These are phyloP conservation scores for Scolopax mira DNA, from an alignment of 2,113 vertebrate genomes.

Conservation along the genomic window DNA sequence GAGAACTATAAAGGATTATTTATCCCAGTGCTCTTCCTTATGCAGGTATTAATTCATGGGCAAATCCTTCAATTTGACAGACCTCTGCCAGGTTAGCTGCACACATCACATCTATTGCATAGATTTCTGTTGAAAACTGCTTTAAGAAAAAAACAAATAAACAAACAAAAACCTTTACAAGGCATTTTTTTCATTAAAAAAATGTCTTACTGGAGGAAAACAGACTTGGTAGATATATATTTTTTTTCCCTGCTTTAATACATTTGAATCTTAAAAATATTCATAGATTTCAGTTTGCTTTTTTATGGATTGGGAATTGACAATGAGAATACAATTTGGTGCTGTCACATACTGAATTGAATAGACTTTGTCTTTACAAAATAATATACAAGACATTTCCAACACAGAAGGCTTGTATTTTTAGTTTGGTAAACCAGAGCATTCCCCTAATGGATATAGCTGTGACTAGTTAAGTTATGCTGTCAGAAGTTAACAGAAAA, in stretches of 20 bases:
- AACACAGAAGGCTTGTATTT: neutral
- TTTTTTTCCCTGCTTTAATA: neutral
- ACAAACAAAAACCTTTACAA: neutral
- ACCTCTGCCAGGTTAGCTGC: neutral
- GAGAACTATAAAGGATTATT: neutral
- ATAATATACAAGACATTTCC: neutral
- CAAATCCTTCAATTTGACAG: neutral
- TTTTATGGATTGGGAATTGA: neutral
- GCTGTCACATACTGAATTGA: neutral
- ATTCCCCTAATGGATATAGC: neutral
- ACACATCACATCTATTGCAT: neutral
- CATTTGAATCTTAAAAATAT: neutral
- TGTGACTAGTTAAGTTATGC: neutral
- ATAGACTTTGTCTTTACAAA: neutral
- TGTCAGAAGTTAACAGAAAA: neutral
- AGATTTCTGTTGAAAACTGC: neutral
- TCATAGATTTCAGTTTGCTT: neutral
- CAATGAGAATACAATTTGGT: neutral
- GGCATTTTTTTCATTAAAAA: neutral
- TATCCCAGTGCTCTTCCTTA: neutral
- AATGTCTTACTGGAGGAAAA: neutral
- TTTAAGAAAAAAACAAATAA: neutral
- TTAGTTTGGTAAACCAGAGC: neutral
- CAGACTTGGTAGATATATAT: neutral
- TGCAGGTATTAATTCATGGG: neutral